Evolutionary conservation across 2,888 invertebrate species (phyloP).

Genomic region (Rotaria sp.): DNA sequence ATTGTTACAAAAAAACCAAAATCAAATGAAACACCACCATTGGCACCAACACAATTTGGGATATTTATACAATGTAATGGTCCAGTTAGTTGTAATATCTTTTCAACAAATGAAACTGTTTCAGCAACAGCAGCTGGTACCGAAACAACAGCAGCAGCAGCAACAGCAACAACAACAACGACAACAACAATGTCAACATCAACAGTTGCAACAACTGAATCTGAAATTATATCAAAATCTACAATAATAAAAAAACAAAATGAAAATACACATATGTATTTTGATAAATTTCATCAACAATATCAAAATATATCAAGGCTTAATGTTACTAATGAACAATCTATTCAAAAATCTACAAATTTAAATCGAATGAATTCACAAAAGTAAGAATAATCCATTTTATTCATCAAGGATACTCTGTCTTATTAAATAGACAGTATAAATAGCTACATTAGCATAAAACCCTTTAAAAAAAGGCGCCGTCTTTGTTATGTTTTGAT

Average conservation of each 20-base stretch:
- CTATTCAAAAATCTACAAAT: neutral
- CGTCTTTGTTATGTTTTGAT: neutral
- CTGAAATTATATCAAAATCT: neutral
- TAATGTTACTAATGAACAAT: neutral
- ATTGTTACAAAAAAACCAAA: neutral
- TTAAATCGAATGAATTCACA: neutral
- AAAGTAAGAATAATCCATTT: neutral
- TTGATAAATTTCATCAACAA: neutral
- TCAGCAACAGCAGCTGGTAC: neutral
- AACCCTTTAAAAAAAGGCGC: neutral
- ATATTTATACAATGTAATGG: constrained; percentile 2
- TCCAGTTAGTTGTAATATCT: constrained; percentile 11
- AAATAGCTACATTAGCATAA: no score
- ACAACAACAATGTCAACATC: neutral
- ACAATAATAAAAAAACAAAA: neutral
- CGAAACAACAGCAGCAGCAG: neutral
- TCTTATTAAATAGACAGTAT: no score
- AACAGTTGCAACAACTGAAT: neutral
- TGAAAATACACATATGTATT: neutral
- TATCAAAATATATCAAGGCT: neutral
- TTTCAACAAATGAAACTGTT: neutral
- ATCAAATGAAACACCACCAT: neutral
- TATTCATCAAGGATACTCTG: neutral
- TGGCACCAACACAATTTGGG: neutral
- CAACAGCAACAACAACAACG: neutral